These are phyloP conservation scores for Bovichtus diacanthus DNA, from an alignment of 2,797 vertebrate genomes.

Conservation along the genomic window DNA sequence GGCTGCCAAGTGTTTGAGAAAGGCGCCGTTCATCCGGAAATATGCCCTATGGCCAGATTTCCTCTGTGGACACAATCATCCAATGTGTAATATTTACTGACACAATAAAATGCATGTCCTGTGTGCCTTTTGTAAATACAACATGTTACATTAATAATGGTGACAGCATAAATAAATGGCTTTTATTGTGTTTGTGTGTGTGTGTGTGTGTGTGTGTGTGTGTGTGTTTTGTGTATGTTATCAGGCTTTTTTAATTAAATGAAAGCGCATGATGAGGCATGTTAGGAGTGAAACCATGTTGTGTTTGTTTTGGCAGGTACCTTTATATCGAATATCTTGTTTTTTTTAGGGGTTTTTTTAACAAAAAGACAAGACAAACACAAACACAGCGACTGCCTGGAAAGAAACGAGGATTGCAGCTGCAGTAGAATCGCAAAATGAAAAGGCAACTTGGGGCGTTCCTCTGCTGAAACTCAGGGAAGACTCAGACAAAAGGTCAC, in stretches of 20 bases:
- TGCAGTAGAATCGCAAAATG: not conserved
- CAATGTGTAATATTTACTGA: constrained; percentile 86
- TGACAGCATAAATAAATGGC: not conserved
- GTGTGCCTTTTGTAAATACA: constrained; percentile 41
- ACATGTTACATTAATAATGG: not conserved
- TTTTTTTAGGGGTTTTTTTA: no score
- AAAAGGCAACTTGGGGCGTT: constrained; percentile 8
- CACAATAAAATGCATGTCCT: constrained; percentile 7
- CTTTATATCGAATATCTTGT: not conserved
- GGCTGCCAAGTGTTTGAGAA: constrained; percentile 88
- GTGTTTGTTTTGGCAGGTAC: constrained; percentile 7
- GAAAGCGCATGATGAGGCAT: not conserved
- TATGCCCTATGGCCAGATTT: constrained; percentile 88
- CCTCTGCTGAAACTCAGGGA: not conserved
- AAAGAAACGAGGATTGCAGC: not conserved
- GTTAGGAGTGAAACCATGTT: not conserved
- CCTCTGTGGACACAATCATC: constrained; percentile 84
- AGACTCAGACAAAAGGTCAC: constrained; percentile 14
- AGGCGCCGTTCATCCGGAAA: constrained; percentile 84
- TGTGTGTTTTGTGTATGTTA: not conserved
- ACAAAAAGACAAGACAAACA: not conserved
- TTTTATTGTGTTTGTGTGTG: not conserved
- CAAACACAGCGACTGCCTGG: not conserved
- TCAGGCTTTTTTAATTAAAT: not conserved
- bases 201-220: no score